Evolutionary conservation across 2,888 invertebrate species (phyloP), one percentile per base, ranked within the genome.

Genomic region (Drosophila putrida): DNA sequence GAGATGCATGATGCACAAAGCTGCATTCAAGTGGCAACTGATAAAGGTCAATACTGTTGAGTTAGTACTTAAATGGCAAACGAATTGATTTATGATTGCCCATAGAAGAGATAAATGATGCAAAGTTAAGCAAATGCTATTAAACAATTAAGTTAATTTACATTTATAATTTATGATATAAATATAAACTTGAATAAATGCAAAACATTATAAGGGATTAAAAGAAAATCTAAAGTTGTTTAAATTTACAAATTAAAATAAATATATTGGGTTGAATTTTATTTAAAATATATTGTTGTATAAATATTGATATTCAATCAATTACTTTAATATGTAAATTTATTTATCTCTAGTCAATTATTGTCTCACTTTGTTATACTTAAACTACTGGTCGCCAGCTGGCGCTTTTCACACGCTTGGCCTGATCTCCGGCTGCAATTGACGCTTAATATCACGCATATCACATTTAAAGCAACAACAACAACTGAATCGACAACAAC

Each of bases 41-140:
- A 47, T 28, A 78, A 80, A 83, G 83, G 80, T 72, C 75, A 80
- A 13, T 11, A 36, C 39, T 35, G 51, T 49, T 51, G 25, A 50
- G 11, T 51, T 39, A 51, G 36, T 28, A 54, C 6, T 35, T 8
- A 50, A 73, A 64, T 44, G 35, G 38, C 50, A 58, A 36, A 0
- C 33, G 2, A 55, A 11, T 38, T 55, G 73, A 57, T 69, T 41
- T 53, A 58, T 57, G 60, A 43, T 6, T 28, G 11, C 5, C 25
- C 35, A 15, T 15, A 11, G n/a, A 25, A 57, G n/a, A 11, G 54
- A 31, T 43, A 28, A 6, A 39, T 11, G 6, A 51, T 20, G 28
- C 13, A 38, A 36, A 28, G 51, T 27, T 51, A 28, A 10, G 27
- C 13, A 9, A 28, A 46, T 51, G 38, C 50, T 2, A 4, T 28